Evolutionary conservation across 2,888 invertebrate species (phyloP).

Genomic region (Eupithecia subfuscata): DNA sequence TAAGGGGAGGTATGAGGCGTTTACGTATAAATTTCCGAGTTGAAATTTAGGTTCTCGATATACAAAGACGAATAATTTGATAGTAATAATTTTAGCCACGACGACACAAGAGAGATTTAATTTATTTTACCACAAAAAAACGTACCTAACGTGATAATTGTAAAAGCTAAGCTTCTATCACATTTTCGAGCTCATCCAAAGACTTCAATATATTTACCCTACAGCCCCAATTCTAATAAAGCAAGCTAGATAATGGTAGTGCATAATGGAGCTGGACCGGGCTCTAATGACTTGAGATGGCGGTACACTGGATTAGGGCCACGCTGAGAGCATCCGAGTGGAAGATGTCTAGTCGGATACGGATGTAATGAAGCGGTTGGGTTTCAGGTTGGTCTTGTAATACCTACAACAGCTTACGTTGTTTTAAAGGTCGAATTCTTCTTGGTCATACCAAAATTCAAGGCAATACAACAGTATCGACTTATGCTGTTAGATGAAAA

Average conservation of each 20-base stretch:
- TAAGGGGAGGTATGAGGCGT: too few species aligned
- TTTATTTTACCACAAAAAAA: too few species aligned
- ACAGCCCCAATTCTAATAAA: slow-evolving; percentile 11
- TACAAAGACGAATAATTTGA: too few species aligned
- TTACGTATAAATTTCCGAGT: too few species aligned
- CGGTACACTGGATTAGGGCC: slow-evolving; percentile 37
- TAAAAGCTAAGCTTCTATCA: not conserved
- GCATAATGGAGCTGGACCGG: slow-evolving; percentile 42
- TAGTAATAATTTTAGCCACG: too few species aligned
- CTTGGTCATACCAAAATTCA: not conserved
- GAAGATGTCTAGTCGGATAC: slow-evolving; percentile 11
- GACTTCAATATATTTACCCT: slow-evolving; percentile 9
- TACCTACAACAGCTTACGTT: not conserved
- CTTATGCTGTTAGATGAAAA: too few species aligned
- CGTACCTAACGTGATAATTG: not conserved
- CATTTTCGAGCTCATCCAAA: slow-evolving; percentile 1
- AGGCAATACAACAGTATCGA: not conserved
- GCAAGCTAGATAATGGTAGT: slow-evolving; percentile 35
- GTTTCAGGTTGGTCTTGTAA: not conserved
- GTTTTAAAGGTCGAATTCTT: not conserved
- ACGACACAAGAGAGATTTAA: too few species aligned
- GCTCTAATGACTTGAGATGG: slow-evolving; percentile 42
- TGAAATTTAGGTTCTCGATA: too few species aligned
- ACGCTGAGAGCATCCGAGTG: slow-evolving; percentile 39
- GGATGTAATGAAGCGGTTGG: slow-evolving; percentile 19